Evolutionary conservation across 2,888 invertebrate species (phyloP).

Genomic region (Micropterix aruncella): DNA sequence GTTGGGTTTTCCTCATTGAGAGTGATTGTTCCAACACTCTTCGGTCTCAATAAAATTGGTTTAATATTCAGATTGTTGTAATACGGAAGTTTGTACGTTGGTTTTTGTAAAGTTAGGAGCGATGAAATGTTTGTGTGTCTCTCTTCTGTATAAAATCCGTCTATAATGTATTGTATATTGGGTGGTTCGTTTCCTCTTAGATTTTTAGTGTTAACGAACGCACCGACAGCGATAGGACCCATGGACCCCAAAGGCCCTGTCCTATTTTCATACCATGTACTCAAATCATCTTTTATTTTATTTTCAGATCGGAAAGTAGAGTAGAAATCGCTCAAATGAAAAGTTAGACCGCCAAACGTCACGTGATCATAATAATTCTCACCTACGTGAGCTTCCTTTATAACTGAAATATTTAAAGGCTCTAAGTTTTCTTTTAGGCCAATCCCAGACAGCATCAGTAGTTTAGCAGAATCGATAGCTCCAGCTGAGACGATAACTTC

Average conservation of each 20-base stretch:
- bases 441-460: conserved; percentile 30
- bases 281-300: conserved; percentile 28
- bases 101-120: background rate
- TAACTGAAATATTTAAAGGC: conserved; percentile 24
- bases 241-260: conserved; percentile 29
- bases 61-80: conserved; percentile 32
- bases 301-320: conserved; percentile 19
- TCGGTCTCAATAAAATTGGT: conserved; percentile 28
- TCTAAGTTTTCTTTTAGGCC: conserved; percentile 26
- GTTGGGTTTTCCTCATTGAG: conserved; percentile 32
- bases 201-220: conserved; percentile 31
- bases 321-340: conserved; percentile 24
- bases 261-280: conserved; percentile 30
- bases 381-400: conserved; percentile 29
- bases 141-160: background rate
- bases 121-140: background rate
- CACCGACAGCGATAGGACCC: conserved; percentile 33
- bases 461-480: conserved; percentile 31
- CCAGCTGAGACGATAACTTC: conserved; percentile 30
- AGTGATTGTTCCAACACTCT: conserved; percentile 30
- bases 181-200: conserved; percentile 24
- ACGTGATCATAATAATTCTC: conserved; percentile 34
- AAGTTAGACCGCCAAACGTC: conserved; percentile 29
- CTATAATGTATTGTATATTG: conserved; percentile 27
- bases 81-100: conserved; percentile 18